Evolutionary conservation across 2,113 vertebrate genomes (phyloP), one percentile per base, ranked within the genome.

Genomic region (Campylomormyrus numenius): DNA sequence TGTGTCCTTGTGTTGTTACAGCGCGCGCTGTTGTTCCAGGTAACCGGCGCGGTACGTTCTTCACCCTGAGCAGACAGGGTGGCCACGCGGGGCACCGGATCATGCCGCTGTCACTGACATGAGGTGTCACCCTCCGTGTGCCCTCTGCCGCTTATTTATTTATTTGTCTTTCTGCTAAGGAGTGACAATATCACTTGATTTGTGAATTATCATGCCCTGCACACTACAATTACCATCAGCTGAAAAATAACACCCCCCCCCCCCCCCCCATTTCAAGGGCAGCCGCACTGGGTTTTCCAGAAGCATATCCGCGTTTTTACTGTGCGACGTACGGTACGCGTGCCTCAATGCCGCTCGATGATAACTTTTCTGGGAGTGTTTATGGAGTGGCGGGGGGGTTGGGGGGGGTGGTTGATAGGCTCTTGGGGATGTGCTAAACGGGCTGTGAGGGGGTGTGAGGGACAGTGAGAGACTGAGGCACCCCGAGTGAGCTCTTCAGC

Each of bases 141-240:
- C 56, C 87, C 52, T 88, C 56, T 88, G 53, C 31, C 13, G 35
- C 39, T 58, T 58, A 46, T 88, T 62, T 88, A 66, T 88, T 58
- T 88, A 88, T 88, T 66, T 88, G 56, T 62, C 53, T 88, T 88
- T 88, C 35, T 87, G 85, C 27, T 87, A 53, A 53, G 85, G 50
- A 87, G 85, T 88, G 52, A 88, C 87, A 88, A 15, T 88, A 88
- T 62, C 56, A 66, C 53, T 58, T 87, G 56, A 62, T 88, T 88
- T 88, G 87, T 62, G 87, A 88, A 88, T 88, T 88, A 66, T 62
- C 87, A 62, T 88, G 87, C 87, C 31, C 31, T 49, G 50, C 85
- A 87, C 85, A 87, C 85, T 87, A 27, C 56, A 62, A 88, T 88
- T 88, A 88, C 87, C 87, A 88, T 88, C 53, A 62, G 87, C 56